phyloP scores from a whole-genome alignment of 2,888 invertebrate species.

The Hypomecis atomaria region DNA sequence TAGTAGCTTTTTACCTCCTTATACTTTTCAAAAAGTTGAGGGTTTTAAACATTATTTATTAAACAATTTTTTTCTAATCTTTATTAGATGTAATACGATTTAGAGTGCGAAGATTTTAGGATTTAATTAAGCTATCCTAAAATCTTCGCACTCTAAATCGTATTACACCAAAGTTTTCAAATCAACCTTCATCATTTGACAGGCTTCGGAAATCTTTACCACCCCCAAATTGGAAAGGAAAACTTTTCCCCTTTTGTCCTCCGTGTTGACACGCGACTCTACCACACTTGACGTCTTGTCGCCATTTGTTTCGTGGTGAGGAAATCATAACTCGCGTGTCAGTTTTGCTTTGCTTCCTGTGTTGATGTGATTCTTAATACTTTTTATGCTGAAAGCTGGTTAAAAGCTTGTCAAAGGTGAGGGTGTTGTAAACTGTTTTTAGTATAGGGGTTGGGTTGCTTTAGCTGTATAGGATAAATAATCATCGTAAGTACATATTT shows the following conservation, averaged over 20 bases:
- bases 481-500: too few species aligned
- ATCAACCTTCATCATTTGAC: not conserved
- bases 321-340: slow-evolving; percentile 47
- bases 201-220: slow-evolving; percentile 1
- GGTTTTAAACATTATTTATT: too few species aligned
- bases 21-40: too few species aligned
- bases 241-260: slow-evolving; percentile 46
- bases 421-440: not conserved
- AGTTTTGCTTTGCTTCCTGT: slow-evolving; percentile 38
- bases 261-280: slow-evolving; percentile 46
- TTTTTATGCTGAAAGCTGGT: not conserved
- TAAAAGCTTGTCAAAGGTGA: not conserved
- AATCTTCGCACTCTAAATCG: too few species aligned
- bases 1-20: too few species aligned
- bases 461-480: too few species aligned
- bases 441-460: not conserved
- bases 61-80: too few species aligned
- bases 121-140: too few species aligned
- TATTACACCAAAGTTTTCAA: not conserved
- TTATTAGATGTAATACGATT: too few species aligned
- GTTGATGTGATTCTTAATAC: not conserved
- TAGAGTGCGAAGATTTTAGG: too few species aligned
- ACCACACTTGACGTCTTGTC: slow-evolving; percentile 36
- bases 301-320: slow-evolving; percentile 51
- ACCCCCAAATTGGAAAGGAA: slow-evolving; percentile 3